These are phyloP conservation scores for Octodon degus DNA, from an alignment of 2,113 vertebrate species.

Conservation along the genomic window DNA sequence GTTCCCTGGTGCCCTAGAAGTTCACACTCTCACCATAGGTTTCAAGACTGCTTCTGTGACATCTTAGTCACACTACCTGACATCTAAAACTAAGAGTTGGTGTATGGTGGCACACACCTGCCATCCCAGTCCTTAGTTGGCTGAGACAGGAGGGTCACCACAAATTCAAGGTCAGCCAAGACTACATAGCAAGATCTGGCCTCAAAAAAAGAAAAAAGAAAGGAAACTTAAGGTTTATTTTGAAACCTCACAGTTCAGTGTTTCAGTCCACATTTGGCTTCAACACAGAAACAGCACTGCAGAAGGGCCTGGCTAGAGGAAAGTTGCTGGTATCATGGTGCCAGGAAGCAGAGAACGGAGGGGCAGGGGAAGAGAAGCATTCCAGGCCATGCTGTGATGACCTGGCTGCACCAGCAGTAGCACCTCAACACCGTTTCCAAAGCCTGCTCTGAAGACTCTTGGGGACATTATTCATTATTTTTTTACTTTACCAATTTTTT, in stretches of 20 bases:
- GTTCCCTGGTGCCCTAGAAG: background rate
- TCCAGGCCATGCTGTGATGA: background rate
- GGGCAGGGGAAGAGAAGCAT: background rate
- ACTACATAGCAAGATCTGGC: background rate
- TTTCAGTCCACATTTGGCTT: background rate
- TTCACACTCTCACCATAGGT: background rate
- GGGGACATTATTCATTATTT: background rate
- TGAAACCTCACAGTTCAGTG: background rate
- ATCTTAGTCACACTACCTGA: background rate
- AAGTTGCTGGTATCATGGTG: too few relatives aligned
- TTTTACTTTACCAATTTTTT: background rate
- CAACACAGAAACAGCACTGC: too few relatives aligned
- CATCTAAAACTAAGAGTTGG: background rate
- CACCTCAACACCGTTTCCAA: background rate
- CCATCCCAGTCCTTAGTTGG: background rate
- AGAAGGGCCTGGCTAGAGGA: too few relatives aligned
- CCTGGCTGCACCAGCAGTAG: background rate
- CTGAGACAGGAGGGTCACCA: background rate
- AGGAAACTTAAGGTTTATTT: background rate
- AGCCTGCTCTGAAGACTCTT: background rate
- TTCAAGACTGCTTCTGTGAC: background rate
- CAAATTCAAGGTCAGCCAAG: background rate
- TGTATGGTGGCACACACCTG: too few relatives aligned
- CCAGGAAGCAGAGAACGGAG: too few relatives aligned
- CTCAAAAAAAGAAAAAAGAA: background rate